Percentiles rank a stretch among this genome's conserved stretches.
Evolutionary conservation across 2,113 vertebrate species (phyloP).

Genomic region (Ceyx margarethae): DNA sequence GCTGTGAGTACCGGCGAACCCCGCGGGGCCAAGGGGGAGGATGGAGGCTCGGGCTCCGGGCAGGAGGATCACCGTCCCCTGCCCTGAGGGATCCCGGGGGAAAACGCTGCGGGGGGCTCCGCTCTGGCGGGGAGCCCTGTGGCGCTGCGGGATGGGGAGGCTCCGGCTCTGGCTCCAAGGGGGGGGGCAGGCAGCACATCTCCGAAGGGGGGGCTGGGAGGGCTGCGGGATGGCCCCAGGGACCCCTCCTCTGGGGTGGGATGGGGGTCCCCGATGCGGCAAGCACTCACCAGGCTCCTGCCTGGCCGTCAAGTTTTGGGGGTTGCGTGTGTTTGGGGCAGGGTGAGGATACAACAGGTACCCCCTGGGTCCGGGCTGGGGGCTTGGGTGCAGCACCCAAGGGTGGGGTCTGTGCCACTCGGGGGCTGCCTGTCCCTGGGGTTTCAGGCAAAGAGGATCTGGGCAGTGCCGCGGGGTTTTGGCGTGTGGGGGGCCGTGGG

Average conservation of each 20-base stretch:
- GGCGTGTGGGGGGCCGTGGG: too few relatives aligned
- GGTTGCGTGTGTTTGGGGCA: not conserved
- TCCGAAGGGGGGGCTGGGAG: not conserved
- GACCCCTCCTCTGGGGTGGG: not conserved
- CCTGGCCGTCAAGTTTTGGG: not conserved
- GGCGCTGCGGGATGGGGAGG: not conserved
- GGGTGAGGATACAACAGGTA: not conserved
- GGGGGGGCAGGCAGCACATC: not conserved
- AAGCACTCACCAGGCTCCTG: not conserved
- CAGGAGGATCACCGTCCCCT: not conserved
- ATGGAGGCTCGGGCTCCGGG: not conserved
- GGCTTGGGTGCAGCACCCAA: not conserved
- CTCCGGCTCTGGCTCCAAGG: not conserved
- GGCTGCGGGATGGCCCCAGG: not conserved
- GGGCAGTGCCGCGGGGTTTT: not conserved
- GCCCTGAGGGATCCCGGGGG: not conserved
- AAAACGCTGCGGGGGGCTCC: not conserved
- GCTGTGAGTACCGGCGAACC: conserved; percentile 8
- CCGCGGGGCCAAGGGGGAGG: not conserved
- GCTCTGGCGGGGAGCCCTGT: not conserved
- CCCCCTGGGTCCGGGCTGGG: not conserved
- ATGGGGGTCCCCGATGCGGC: not conserved
- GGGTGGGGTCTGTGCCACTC: not conserved
- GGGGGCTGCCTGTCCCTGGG: not conserved
- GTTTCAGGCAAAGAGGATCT: accelerated